Percentiles rank a stretch among this genome's conserved stretches.
Evolutionary conservation across 2,888 invertebrate genomes (phyloP).

Genomic region (Drosophila mulleri): DNA sequence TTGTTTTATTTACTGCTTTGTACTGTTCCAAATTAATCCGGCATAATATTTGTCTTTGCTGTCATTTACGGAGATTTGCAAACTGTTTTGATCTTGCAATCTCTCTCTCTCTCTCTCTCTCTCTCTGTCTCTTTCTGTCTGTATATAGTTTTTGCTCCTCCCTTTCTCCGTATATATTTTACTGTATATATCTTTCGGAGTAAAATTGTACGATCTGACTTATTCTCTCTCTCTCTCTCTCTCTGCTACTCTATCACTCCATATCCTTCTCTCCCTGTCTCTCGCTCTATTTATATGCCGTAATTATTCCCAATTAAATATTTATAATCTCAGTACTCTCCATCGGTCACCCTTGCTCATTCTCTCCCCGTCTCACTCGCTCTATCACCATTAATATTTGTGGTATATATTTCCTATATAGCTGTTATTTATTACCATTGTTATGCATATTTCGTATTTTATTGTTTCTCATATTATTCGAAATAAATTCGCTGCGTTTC

Average conservation of each 20-base stretch:
- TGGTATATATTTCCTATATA: slow-evolving; percentile 12
- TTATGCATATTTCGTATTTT: slow-evolving; percentile 1
- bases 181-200: too few relatives aligned
- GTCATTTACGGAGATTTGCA: neutral
- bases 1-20: neutral
- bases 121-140: neutral
- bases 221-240: too few relatives aligned
- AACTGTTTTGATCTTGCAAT: neutral
- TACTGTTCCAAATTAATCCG: neutral
- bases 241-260: neutral
- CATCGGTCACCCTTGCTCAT: neutral
- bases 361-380: neutral
- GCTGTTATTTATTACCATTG: slow-evolving; percentile 14
- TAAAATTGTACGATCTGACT: too few relatives aligned
- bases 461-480: slow-evolving; percentile 1
- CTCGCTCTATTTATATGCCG: neutral
- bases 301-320: neutral
- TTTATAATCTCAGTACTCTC: neutral
- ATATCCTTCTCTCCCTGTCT: neutral
- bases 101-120: neutral
- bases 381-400: neutral
- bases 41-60: neutral
- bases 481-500: neutral
- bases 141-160: neutral
- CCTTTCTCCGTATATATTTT: too few relatives aligned